Base-by-base conservation (phyloP, 2,888 invertebrate genomes). In the Drosophila robusta region DNA sequence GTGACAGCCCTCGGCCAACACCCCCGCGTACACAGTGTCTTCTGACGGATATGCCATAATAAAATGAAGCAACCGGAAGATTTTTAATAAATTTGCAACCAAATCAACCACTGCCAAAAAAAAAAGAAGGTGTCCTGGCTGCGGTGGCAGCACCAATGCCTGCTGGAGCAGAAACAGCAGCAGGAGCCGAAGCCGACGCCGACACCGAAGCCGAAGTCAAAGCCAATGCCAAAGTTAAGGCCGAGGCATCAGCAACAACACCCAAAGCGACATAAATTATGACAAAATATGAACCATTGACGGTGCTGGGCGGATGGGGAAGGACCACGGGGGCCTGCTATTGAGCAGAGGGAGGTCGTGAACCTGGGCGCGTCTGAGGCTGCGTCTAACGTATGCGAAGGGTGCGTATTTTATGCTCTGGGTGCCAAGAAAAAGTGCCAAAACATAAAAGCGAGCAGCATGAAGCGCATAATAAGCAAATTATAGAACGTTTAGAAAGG, bases 211-310 rank as follows among this genome's bases (percentile, higher is more conserved):
- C 55, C 41, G 32, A 22, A 42, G n/a, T 18, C 65, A 54, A 63
- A 54, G 55, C 73, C 67, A 44, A 73, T 68, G 68, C 44, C 61
- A 61, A 56, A 73, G 73, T 64, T 51, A 58, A 58, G 78, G 62
- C 67, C 67, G 45, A 70, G 74, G 66, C 74, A 83, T 75, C 78
- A 80, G 81, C 70, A 88, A 86, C 84, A 88, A 88, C 86, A 90
- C 89, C 87, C 80, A 86, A 70, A 83, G 89, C 85, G 90, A 89
- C 90, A 91, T 90, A 90, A 90, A 91, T 90, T 90, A 90, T 89
- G 88, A 81, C 89, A 85, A 80, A 85, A 85, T 89, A 89, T 89
- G 84, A 78, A 75, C 73, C 70, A 80, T 58, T 67, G 61, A 64
- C 34, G 46, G 46, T 24, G 50, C 4, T 26, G 51, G 52, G 12